phyloP scores from a whole-genome alignment of 2,113 vertebrate species.

The Saccopteryx bilineata region DNA sequence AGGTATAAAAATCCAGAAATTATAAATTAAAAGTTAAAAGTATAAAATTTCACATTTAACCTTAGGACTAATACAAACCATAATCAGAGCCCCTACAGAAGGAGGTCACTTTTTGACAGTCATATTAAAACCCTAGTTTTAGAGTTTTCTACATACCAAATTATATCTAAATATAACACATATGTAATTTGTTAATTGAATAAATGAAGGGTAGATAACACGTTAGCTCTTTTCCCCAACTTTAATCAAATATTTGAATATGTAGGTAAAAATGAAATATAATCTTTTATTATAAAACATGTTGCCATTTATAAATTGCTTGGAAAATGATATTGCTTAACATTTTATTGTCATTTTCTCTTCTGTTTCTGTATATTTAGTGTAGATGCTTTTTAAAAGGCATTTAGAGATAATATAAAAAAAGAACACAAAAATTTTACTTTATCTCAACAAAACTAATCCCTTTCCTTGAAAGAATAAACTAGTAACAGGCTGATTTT shows the following conservation, averaged over 20 bases:
- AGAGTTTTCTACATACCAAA: background rate
- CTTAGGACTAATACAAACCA: background rate
- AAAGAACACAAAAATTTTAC: conserved; percentile 3
- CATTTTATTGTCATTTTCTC: background rate
- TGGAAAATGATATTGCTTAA: background rate
- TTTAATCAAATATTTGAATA: conserved; percentile 11
- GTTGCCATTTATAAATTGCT: background rate
- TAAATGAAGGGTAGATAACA: background rate
- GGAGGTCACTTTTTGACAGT: background rate
- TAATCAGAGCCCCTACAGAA: background rate
- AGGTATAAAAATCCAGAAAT: background rate
- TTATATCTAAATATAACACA: background rate
- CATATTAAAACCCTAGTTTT: background rate
- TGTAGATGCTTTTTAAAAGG: background rate
- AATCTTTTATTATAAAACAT: background rate
- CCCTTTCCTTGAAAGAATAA: conserved; percentile 2
- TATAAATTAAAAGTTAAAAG: background rate
- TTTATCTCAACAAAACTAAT: background rate
- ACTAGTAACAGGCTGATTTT: background rate
- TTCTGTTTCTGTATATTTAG: background rate
- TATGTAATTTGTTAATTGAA: background rate
- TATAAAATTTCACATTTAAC: background rate
- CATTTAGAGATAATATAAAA: background rate
- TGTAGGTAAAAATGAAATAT: background rate
- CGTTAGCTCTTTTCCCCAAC: background rate